These are phyloP conservation scores for Diachasma alloeum DNA, from an alignment of 1,140 invertebrate species.

Conservation along the genomic window DNA sequence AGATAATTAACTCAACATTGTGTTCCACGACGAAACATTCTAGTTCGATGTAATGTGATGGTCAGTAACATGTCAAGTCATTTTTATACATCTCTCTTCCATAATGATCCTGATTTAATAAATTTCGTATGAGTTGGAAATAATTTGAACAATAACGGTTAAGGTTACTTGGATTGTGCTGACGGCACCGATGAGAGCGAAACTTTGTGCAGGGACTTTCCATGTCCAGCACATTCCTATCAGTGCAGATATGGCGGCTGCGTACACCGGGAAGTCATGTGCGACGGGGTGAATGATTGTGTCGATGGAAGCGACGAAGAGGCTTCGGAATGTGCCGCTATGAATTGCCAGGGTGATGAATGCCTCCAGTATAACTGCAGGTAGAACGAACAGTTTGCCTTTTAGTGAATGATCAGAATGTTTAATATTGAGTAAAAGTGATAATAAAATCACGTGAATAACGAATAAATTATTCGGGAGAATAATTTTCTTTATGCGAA, in stretches of 20 bases:
- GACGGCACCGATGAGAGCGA: slow-evolving; percentile 72
- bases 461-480: neutral
- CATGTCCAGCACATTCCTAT: slow-evolving; percentile 58
- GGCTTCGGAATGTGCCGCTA: slow-evolving; percentile 29
- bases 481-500: neutral
- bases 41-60: too few relatives aligned
- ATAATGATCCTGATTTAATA: too few relatives aligned
- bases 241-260: slow-evolving; percentile 71
- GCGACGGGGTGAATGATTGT: slow-evolving; percentile 73
- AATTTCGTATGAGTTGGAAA: neutral
- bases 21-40: too few relatives aligned
- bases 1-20: too few relatives aligned
- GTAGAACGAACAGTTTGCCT: slow-evolving; percentile 27
- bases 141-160: neutral
- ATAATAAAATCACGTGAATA: too few relatives aligned
- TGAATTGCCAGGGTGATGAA: slow-evolving; percentile 36
- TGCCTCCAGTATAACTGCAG: slow-evolving; percentile 39
- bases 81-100: too few relatives aligned
- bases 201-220: slow-evolving; percentile 47
- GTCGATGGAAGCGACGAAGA: slow-evolving; percentile 69
- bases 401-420: neutral
- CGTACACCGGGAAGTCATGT: slow-evolving; percentile 69
- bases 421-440: neutral
- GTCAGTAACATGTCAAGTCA: too few relatives aligned
- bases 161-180: slow-evolving; percentile 73